Percentiles rank a stretch among this genome's conserved stretches.
These are phyloP conservation scores for Rafetus swinhoei DNA, from an alignment of 2,113 vertebrate species.

Conservation along the genomic window DNA sequence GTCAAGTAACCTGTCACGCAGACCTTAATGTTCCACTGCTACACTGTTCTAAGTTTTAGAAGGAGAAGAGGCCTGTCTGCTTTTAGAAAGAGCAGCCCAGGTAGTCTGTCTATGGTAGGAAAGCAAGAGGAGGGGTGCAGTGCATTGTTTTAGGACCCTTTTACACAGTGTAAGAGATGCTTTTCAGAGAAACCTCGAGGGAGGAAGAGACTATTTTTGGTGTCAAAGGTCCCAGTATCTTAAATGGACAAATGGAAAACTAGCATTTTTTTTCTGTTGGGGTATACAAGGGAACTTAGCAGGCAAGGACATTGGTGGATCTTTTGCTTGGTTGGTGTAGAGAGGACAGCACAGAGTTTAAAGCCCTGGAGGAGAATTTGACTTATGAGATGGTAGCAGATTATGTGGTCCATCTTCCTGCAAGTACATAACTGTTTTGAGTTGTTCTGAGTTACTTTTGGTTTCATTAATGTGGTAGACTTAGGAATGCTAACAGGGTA, in stretches of 20 bases:
- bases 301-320: background rate
- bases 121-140: too few relatives aligned
- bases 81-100: background rate
- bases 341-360: background rate
- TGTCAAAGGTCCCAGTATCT: background rate
- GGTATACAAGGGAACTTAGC: background rate
- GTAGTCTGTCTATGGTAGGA: too few relatives aligned
- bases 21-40: background rate
- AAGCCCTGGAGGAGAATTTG: background rate
- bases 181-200: background rate
- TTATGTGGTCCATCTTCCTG: background rate
- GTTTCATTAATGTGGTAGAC: background rate
- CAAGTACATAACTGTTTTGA: background rate
- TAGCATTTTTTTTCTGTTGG: background rate
- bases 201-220: background rate
- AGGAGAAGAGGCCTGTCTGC: background rate
- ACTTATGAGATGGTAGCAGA: background rate
- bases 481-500: background rate
- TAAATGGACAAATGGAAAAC: background rate
- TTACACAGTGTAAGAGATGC: background rate
- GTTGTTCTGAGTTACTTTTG: background rate
- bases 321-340: background rate
- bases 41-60: background rate
- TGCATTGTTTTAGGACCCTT: background rate
- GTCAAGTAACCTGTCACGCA: background rate